phyloP scores from a whole-genome alignment of 2,113 vertebrate species.

The Dromas ardeola region DNA sequence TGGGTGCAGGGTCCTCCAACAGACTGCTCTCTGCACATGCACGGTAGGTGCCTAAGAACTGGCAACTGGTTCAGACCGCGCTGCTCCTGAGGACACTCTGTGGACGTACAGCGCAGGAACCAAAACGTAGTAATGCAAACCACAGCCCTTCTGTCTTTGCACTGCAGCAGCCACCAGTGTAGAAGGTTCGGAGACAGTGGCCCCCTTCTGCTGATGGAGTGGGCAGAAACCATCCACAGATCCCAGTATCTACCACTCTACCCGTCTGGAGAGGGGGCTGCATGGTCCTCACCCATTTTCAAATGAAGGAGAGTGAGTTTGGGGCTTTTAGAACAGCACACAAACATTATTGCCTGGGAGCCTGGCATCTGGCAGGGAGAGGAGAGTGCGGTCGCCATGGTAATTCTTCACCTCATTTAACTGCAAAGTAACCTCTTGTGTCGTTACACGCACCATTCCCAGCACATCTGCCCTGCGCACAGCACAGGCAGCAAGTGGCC shows the following conservation, averaged over 20 bases:
- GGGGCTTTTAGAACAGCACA: not conserved
- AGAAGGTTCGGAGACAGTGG: not conserved
- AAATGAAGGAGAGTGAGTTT: not conserved
- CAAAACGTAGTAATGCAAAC: not conserved
- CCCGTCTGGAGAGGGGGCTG: not conserved
- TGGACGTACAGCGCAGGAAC: not conserved
- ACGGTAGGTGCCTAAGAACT: not conserved
- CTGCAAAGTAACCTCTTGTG: slow-evolving; percentile 52
- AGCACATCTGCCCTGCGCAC: not conserved
- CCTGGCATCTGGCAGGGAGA: slow-evolving; percentile 55
- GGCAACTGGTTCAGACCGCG: not conserved
- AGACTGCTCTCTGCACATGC: not conserved
- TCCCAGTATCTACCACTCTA: not conserved
- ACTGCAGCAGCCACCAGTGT: not conserved
- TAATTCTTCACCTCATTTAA: slow-evolving; percentile 65
- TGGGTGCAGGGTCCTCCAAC: not conserved
- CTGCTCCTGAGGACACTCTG: not conserved
- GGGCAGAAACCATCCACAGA: not conserved
- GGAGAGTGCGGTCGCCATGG: slow-evolving; percentile 60
- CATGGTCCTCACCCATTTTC: not conserved
- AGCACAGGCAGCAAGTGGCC: not conserved
- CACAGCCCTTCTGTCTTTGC: not conserved
- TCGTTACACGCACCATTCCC: not conserved
- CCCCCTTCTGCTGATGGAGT: not conserved
- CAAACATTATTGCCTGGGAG: slow-evolving; percentile 29